A percentile compares a stretch with the other conserved stretches of the same genome.
These are phyloP conservation scores for Ischnus inquisitorius DNA, from an alignment of 2,888 invertebrate genomes.

Conservation along the genomic window DNA sequence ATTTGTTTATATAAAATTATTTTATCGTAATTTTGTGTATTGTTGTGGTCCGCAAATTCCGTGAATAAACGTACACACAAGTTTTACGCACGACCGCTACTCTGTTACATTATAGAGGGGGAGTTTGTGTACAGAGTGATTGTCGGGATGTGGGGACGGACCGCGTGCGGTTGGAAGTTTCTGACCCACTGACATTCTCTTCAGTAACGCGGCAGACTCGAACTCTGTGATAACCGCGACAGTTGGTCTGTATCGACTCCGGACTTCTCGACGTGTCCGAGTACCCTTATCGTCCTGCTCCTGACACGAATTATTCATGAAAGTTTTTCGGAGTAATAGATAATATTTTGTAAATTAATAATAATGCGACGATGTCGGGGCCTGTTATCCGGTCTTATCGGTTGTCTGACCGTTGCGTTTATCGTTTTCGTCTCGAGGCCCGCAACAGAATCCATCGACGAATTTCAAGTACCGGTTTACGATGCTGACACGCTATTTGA, in stretches of 20 bases:
- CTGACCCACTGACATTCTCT: slow-evolving; percentile 84
- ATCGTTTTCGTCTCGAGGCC: slow-evolving; percentile 74
- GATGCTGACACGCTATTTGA: slow-evolving; percentile 20
- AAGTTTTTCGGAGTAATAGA: slow-evolving; percentile 8
- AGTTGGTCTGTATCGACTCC: slow-evolving; percentile 26
- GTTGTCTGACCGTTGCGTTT: slow-evolving; percentile 74
- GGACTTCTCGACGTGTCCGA: slow-evolving; percentile 14
- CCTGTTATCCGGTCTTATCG: slow-evolving; percentile 71
- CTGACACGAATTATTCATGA: background rate
- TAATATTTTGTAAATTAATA: slow-evolving; percentile 23
- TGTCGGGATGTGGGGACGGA: slow-evolving; percentile 75
- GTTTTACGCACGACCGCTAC: background rate
- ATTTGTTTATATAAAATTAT: background rate
- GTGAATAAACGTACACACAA: slow-evolving; percentile 48
- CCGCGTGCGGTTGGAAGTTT: slow-evolving; percentile 74
- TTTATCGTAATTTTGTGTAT: background rate
- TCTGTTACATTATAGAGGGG: slow-evolving; percentile 27
- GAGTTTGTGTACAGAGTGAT: slow-evolving; percentile 18
- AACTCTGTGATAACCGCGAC: slow-evolving; percentile 66
- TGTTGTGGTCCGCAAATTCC: background rate
- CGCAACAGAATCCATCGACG: slow-evolving; percentile 61
- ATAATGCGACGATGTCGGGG: slow-evolving; percentile 78
- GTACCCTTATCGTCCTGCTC: background rate
- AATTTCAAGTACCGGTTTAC: slow-evolving; percentile 5
- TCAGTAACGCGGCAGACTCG: slow-evolving; percentile 79